Evolutionary conservation across 1,140 invertebrate species (phyloP), one percentile per base, ranked within the genome.

Genomic region (Harpegnathos saltator): DNA sequence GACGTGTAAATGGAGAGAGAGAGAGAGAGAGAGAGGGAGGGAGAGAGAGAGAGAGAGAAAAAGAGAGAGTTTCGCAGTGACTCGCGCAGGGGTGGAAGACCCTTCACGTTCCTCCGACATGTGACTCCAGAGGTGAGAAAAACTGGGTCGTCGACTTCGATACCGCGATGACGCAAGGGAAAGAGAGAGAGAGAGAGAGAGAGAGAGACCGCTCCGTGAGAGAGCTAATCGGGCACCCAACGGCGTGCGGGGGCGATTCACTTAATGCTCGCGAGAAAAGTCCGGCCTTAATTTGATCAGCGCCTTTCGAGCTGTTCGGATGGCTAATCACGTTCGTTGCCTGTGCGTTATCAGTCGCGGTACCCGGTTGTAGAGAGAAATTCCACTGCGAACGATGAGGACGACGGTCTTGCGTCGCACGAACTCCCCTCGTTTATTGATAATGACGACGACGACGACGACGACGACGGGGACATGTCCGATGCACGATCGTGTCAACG

Each of bases 211-310:
- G 9, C 52, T 15, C 26, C 58, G 58, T 72, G 52, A 80, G 59
- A 83, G 54, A 87, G 62, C 75, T 88, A 88, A 87, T 88, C 86
- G 66, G 48, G 3, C 38, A 1, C 3, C 63, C 85, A 88, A 59
- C 68, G 59, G 65, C 69, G 74, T 59, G 66, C 71, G 50, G 65
- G 50, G n/a, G 44, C 85, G 86, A 85, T 83, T 83, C 29, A 87
- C 77, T 85, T 88, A 84, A 87, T 75, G 75, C 14, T 17, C 75
- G 82, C 86, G 85, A 88, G 86, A 84, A 88, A 88, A 87, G 63
- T 71, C 63, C 75, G 85, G 86, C 86, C 86, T 88, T 88, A 88
- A 88, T 88, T 88, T 78, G 74, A 89, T 85, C 74, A 61, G 59
- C 50, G 62, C 66, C 50, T 63, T 63, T 85, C 72, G 69, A 88